A percentile compares a stretch with the other conserved stretches of the same genome.
Conservation (phyloP, 2,113 vertebrate genomes). For the Campylomormyrus tamandua region DNA sequence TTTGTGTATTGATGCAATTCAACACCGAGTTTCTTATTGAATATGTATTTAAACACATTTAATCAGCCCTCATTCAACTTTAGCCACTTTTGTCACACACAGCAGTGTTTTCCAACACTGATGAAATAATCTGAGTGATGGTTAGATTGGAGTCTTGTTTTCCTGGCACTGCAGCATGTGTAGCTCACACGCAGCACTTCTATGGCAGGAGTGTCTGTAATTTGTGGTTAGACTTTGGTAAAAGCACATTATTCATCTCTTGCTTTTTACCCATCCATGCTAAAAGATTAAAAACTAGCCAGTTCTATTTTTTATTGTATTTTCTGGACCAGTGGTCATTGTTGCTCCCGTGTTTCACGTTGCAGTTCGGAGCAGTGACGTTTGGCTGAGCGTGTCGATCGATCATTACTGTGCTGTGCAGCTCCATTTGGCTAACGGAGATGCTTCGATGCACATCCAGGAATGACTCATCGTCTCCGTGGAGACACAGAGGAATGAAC, state of each 20-base stretch:
- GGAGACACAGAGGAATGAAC: not conserved
- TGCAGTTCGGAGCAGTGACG: not conserved
- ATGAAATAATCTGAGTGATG: not conserved
- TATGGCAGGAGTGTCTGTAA: not conserved
- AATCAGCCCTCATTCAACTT: not conserved
- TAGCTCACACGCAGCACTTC: not conserved
- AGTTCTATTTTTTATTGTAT: not conserved
- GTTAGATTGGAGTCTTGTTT: not conserved
- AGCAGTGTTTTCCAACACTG: not conserved
- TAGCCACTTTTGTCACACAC: not conserved
- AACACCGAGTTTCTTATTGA: not conserved
- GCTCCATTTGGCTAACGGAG: conserved; percentile 6
- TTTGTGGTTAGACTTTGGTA: not conserved
- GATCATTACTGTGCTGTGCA: not conserved
- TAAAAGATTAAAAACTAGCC: not conserved
- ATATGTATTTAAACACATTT: not conserved
- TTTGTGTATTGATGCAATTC: not conserved
- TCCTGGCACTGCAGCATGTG: not conserved
- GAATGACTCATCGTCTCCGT: conserved; percentile 7
- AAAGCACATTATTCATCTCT: not conserved
- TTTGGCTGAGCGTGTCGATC: not conserved
- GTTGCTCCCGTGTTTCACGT: conserved; percentile 30
- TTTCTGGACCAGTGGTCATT: conserved; percentile 26
- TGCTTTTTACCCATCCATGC: not conserved
- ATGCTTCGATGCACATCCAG: not conserved